A percentile compares a stretch with the other conserved stretches of the same genome.
phyloP scores from a whole-genome alignment of 1,140 invertebrate species.

The Eueides isabella region DNA sequence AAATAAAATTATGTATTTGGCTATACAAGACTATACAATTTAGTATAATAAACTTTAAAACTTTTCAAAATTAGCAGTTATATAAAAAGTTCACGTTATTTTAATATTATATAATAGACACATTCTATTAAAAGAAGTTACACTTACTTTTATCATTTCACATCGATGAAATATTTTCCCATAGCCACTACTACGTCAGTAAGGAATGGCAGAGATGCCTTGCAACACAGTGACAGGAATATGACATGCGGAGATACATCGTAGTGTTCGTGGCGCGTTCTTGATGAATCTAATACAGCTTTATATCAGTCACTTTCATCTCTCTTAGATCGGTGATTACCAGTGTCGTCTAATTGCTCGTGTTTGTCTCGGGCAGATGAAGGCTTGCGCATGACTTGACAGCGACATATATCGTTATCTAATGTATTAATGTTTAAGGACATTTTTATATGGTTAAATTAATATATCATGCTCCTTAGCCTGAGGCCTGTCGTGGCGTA shows the following conservation, averaged over 20 bases:
- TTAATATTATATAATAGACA: no score
- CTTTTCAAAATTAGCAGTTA: no score
- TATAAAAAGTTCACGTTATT: no score
- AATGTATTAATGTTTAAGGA: slow-evolving; percentile 47
- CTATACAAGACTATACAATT: no score
- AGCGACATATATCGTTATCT: slow-evolving; percentile 52
- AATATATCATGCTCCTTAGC: background rate
- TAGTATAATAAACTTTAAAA: no score
- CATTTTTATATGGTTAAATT: slow-evolving; percentile 35
- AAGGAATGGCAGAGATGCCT: slow-evolving; percentile 29
- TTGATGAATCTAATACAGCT: slow-evolving; percentile 58
- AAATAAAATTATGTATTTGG: no score
- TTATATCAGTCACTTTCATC: slow-evolving; percentile 75
- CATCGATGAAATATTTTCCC: background rate
- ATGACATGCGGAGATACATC: slow-evolving; percentile 59
- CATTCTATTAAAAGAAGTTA: background rate
- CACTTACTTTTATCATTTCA: background rate
- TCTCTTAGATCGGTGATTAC: slow-evolving; percentile 73
- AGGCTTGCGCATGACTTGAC: slow-evolving; percentile 61
- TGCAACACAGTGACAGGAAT: slow-evolving; percentile 48
- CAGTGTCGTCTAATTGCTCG: slow-evolving; percentile 74
- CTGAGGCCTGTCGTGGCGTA: no score
- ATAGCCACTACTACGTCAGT: background rate
- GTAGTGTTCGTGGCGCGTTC: slow-evolving; percentile 53
- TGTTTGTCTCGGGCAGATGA: slow-evolving; percentile 60